Evolutionary conservation across 2,797 vertebrate genomes (phyloP).

Genomic region (Momotus momota): DNA sequence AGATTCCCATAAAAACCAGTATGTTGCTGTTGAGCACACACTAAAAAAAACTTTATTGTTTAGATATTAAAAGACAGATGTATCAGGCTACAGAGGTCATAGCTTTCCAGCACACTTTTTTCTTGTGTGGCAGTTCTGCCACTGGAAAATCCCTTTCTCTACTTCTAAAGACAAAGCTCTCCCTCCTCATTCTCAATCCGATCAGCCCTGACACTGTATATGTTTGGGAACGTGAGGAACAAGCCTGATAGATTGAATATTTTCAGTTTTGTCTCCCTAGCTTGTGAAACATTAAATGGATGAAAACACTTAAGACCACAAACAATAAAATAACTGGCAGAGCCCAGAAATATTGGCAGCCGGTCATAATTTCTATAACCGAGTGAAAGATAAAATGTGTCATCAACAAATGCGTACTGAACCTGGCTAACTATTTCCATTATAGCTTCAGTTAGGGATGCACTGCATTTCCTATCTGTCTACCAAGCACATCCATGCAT

Average conservation of each 20-base stretch:
- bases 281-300: background rate
- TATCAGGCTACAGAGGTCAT: background rate
- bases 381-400: background rate
- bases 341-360: background rate
- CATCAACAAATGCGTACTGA: background rate
- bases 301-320: background rate
- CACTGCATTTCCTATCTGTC: fast-evolving
- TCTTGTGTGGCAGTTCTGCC: background rate
- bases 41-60: background rate
- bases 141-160: background rate
- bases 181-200: background rate
- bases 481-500: background rate
- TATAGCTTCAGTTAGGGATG: background rate
- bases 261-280: background rate
- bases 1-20: background rate
- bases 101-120: background rate
- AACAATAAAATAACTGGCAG: background rate
- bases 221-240: background rate
- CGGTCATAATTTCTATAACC: background rate
- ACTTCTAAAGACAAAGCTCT: background rate
- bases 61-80: background rate
- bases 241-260: background rate
- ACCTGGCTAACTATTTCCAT: background rate
- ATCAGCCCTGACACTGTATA: background rate
- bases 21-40: background rate